Percentiles rank a stretch among this genome's conserved stretches.
Conservation (phyloP, 2,113 vertebrate species). For the Toxostoma redivivum region DNA sequence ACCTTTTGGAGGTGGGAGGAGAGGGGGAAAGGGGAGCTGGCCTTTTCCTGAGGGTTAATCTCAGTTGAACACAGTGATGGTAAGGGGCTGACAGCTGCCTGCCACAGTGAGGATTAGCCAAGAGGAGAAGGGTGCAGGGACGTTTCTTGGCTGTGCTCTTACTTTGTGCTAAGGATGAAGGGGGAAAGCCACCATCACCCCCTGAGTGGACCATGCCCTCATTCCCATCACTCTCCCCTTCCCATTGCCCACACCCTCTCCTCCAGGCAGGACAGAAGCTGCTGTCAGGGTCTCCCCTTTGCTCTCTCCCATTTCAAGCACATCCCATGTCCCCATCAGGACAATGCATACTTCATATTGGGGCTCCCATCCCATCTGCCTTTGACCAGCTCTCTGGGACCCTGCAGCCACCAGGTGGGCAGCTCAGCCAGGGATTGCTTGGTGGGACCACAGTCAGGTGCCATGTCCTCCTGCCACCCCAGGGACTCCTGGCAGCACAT, state of each 20-base stretch:
- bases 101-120: background rate
- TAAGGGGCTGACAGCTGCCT: background rate
- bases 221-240: background rate
- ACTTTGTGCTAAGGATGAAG: background rate
- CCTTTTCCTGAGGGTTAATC: background rate
- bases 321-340: background rate
- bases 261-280: background rate
- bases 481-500: rapidly evolving
- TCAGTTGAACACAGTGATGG: background rate
- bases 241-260: background rate
- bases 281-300: background rate
- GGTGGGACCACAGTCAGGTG: background rate
- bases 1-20: background rate
- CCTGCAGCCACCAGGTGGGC: background rate
- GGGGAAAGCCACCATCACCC: background rate
- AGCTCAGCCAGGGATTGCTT: background rate
- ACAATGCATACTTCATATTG: background rate
- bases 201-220: background rate
- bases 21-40: background rate
- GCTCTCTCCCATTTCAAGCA: background rate
- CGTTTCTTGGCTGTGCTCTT: background rate
- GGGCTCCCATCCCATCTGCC: background rate
- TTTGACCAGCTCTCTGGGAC: background rate
- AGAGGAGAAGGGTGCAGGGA: background rate
- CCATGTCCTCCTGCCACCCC: rapidly evolving